These are phyloP conservation scores for Boloria euphrosyne DNA, from an alignment of 2,888 invertebrate species.

Conservation along the genomic window DNA sequence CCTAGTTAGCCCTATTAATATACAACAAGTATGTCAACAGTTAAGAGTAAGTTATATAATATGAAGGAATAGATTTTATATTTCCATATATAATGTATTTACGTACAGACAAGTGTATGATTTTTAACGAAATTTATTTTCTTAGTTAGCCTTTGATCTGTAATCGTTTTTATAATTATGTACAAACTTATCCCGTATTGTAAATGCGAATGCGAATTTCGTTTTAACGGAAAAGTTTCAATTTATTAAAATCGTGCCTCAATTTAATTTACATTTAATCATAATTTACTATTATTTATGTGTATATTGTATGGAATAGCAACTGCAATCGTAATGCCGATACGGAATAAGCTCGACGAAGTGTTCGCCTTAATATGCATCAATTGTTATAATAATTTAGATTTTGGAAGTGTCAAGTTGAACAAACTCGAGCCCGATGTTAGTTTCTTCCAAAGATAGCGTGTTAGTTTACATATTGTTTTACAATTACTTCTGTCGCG, in stretches of 20 bases:
- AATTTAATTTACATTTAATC: no score
- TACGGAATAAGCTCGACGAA: conserved; percentile 27
- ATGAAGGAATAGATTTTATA: conserved; percentile 15
- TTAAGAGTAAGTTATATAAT: not conserved
- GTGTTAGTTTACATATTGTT: conserved; percentile 67
- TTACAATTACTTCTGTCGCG: conserved; percentile 60
- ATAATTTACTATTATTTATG: no score
- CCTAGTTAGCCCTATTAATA: conserved; percentile 5
- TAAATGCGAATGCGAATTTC: no score
- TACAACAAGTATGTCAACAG: conserved; percentile 6
- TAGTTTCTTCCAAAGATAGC: conserved; percentile 80
- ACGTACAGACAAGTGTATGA: conserved; percentile 16
- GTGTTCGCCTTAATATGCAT: conserved; percentile 47
- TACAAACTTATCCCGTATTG: not conserved
- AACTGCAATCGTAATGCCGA: not conserved
- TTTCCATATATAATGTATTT: conserved; percentile 8
- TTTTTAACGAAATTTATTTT: conserved; percentile 4
- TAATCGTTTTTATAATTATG: not conserved
- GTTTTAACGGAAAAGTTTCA: no score
- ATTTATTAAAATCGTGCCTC: no score
- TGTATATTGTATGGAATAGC: no score
- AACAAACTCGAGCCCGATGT: conserved; percentile 59
- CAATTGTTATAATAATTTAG: conserved; percentile 49
- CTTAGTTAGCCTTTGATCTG: conserved; percentile 1
- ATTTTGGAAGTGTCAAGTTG: conserved; percentile 52